Evolutionary conservation across 1,140 invertebrate species (phyloP).

Genomic region (Brachionus plicatilis): DNA sequence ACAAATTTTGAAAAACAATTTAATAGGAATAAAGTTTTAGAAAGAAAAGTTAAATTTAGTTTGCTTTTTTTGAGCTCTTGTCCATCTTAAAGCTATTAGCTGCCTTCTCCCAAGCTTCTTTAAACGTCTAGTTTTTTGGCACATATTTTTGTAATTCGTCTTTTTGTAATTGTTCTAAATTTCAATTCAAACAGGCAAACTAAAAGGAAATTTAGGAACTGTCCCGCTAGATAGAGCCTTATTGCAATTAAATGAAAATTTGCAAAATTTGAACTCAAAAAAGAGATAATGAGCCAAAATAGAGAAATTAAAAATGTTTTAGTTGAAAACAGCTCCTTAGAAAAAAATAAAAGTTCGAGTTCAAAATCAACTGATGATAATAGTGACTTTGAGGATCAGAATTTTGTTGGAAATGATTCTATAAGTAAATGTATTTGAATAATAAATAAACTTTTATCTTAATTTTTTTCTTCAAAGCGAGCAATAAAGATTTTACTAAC

Average conservation of each 20-base stretch:
- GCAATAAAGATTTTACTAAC: not conserved
- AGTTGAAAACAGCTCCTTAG: not conserved
- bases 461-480: not conserved
- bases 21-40: no score
- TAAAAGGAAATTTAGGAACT: not conserved
- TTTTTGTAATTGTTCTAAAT: no score
- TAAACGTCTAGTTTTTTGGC: no score
- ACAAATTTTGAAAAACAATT: no score
- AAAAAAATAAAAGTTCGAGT: not conserved
- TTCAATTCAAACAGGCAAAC: not conserved
- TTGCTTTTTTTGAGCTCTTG: no score
- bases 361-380: not conserved
- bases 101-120: no score
- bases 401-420: not conserved
- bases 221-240: not conserved
- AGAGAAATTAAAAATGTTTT: not conserved
- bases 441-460: not conserved
- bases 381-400: not conserved
- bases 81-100: no score
- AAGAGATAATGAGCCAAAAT: not conserved
- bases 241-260: not conserved
- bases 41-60: no score
- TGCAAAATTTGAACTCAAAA: not conserved
- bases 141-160: no score
- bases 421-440: not conserved